Evolutionary conservation across 2,113 vertebrate genomes (phyloP).

Genomic region (Phoenicopterus ruber): DNA sequence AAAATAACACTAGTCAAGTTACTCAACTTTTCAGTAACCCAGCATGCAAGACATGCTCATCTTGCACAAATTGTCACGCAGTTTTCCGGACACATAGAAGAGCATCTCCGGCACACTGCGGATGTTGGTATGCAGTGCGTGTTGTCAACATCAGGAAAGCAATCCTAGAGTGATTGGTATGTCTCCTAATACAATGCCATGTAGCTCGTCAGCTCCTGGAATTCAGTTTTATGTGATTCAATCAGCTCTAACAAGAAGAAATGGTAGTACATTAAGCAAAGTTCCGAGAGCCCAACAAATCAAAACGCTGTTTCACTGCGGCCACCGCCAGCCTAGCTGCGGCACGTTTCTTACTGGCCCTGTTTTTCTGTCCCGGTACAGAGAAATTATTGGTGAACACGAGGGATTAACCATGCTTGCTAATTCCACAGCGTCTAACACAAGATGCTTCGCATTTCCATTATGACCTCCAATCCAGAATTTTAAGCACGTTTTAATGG

Average conservation of each 20-base stretch:
- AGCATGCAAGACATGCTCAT: neutral
- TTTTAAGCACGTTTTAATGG: neutral
- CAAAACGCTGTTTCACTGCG: neutral
- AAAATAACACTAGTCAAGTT: neutral
- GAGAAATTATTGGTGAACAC: neutral
- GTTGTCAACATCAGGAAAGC: neutral
- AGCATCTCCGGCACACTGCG: neutral
- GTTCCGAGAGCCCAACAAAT: slow-evolving; percentile 6
- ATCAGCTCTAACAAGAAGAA: slow-evolving; percentile 22
- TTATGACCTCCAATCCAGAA: neutral
- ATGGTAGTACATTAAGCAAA: slow-evolving; percentile 23
- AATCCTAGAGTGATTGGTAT: neutral
- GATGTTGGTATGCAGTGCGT: neutral
- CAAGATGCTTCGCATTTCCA: neutral
- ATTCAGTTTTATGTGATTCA: slow-evolving; percentile 10
- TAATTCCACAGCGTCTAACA: neutral
- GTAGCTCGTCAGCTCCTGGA: slow-evolving; percentile 23
- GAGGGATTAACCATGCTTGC: neutral
- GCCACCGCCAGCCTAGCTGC: neutral
- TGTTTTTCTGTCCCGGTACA: neutral
- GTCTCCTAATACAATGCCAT: neutral
- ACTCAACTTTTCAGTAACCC: neutral
- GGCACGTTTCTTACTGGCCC: neutral
- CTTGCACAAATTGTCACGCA: neutral
- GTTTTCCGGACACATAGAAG: neutral